Evolutionary conservation across 2,797 vertebrate species (phyloP), one percentile per base, ranked within the genome.

Genomic region (Molossus alvarezi): DNA sequence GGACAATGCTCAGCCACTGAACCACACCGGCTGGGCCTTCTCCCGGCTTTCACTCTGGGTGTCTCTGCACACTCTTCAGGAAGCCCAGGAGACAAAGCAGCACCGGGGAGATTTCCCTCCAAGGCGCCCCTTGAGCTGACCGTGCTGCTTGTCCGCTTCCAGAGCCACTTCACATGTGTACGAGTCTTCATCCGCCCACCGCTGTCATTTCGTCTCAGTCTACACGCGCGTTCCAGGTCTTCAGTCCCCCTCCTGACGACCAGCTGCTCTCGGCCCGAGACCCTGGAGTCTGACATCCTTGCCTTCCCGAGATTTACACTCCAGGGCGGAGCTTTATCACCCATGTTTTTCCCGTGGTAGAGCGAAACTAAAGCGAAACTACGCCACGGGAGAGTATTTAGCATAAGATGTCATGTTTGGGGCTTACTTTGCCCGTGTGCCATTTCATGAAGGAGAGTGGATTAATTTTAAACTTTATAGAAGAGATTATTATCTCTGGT

Each of bases 381-480:
- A 77, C 80, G 33, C 73, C 33, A 41, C 72, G 29, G 87, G 29
- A 91, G 65, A 29, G 2, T 41, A 53, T 51, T 77, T 37, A 89
- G 69, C 5, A 0, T 53, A 55, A 83, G 25, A n/a, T 77, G 37
- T 5, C 11, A 41, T 71, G 73, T 79, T 73, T 58, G 33, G 76
- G 53, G 33, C 33, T 91, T 89, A 53, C 9, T 87, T 86, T 81
- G 69, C 57, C 29, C 9, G 3, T 48, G 18, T 51, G 45, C 71
- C 53, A 57, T 92, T 93, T 88, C 33, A 53, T 7, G 65, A 45
- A 79, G 14, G 69, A 62, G 65, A 76, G n/a, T 18, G 67, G 23
- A 41, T 20, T 77, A 67, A 75, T 83, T 91, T 72, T 45, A 83
- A 91, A 53, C 64, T 29, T 67, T 51, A 3, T 51, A 48, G 86